Evolutionary conservation across 2,113 vertebrate species (phyloP), one percentile per base, ranked within the genome.

Genomic region (Solea solea): DNA sequence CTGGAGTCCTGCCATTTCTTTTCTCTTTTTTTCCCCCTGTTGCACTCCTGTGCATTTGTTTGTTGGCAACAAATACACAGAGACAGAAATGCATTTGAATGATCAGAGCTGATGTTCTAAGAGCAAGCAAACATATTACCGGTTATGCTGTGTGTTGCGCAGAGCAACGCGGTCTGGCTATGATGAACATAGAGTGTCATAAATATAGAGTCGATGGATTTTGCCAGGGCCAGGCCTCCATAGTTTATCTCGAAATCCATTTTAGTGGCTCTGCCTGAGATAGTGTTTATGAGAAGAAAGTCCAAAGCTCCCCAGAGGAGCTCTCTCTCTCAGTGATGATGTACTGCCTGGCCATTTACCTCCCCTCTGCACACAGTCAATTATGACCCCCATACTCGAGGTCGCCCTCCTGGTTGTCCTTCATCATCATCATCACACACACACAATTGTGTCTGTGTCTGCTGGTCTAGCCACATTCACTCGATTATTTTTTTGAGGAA

Each of bases 281-380:
- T 78, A n/a, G 69, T 61, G 66, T 77, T 85, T 60, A 67, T 72
- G 75, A 61, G 76, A 66, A 71, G 58, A 74, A 72, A 74, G 51
- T 50, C 64, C 39, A 42, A 53, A 82, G 60, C 59, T 76, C 60
- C 54, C 8, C 9, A 77, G 65, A 73, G 64, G 41, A 64, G 69
- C 42, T 6, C 3, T 39, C 54, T 39, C 54, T 42, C 44, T 8
- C 1, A 15, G 64, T 63, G 52, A 69, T 83, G 66, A 85, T 74
- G 14, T 81, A 76, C 48, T 25, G 59, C 76, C 51, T 14, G 67
- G 53, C 48, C 51, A 21, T 86, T 82, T 78, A 78, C 44, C 51
- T 70, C 49, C 70, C 11, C 7, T 1, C 49, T 15, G 53, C 2
- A 9, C 62, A 60, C 6, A 27, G 55, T 66, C 69, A 16, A 51